phyloP scores from a whole-genome alignment of 2,797 vertebrate species.

The Anolis apletophallus region DNA sequence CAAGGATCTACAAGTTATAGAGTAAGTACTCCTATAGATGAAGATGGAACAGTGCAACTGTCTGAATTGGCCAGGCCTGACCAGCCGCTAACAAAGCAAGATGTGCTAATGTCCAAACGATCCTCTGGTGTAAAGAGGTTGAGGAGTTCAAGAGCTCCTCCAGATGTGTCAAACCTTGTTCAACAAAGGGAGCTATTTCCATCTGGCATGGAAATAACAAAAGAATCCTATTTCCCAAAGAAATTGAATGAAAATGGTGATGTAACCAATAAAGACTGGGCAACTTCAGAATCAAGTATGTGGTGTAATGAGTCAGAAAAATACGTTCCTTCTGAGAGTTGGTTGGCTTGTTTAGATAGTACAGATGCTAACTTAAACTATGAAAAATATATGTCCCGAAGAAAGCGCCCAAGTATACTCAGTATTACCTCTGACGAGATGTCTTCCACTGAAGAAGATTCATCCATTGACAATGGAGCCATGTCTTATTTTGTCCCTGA shows the following conservation, averaged over 20 bases:
- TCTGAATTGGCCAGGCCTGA: conserved; percentile 56
- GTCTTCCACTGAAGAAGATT: conserved; percentile 70
- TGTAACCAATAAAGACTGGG: conserved; percentile 40
- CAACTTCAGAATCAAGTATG: conserved; percentile 45
- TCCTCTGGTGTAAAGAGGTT: conserved; percentile 53
- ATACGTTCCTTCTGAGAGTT: conserved; percentile 53
- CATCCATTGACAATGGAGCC: conserved; percentile 63
- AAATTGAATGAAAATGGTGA: conserved; percentile 56
- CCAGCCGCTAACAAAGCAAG: conserved; percentile 50
- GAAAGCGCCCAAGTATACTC: conserved; percentile 64
- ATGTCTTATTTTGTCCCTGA: conserved; percentile 73
- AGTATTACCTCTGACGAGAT: conserved; percentile 72
- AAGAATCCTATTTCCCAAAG: conserved; percentile 60
- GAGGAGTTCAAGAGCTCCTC: conserved; percentile 49
- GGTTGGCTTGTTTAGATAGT: conserved; percentile 61
- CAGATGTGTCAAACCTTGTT: conserved; percentile 55
- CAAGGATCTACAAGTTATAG: conserved; percentile 24
- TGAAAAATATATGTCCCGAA: conserved; percentile 52
- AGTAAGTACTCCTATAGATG: conserved; percentile 40
- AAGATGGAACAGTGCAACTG: conserved; percentile 56
- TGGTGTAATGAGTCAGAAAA: conserved; percentile 68
- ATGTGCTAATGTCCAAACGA: conserved; percentile 54
- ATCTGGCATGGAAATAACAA: conserved; percentile 58
- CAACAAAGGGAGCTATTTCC: conserved; percentile 60
- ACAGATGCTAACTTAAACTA: conserved; percentile 51